Conservation (phyloP, 2,888 invertebrate genomes). For the Dorcus parallelipipedus region DNA sequence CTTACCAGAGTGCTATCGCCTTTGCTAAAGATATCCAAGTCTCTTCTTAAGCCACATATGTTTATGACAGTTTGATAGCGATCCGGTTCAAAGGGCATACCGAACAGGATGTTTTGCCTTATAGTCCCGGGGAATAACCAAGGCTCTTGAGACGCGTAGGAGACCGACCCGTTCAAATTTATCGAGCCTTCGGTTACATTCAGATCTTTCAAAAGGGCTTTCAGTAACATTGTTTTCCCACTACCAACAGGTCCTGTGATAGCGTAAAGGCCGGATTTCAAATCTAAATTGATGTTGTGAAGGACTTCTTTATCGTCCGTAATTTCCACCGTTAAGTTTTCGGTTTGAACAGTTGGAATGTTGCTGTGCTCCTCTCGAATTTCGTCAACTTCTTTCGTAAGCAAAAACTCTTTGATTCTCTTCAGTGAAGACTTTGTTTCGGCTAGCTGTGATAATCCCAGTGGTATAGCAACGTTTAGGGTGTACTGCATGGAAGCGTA, state of each 20-base stretch:
- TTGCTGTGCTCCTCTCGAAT: not conserved
- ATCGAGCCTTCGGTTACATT: constrained; percentile 60
- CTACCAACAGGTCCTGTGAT: constrained; percentile 29
- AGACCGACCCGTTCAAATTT: constrained; percentile 57
- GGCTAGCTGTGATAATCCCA: constrained; percentile 74
- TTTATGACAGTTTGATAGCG: constrained; percentile 57
- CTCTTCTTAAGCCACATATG: constrained; percentile 60
- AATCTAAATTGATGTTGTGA: constrained; percentile 9
- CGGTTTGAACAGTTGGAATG: not conserved
- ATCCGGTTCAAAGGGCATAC: constrained; percentile 54
- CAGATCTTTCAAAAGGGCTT: constrained; percentile 64
- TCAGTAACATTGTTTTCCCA: constrained; percentile 56
- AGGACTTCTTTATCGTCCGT: constrained; percentile 7
- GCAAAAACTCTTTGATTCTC: constrained; percentile 49
- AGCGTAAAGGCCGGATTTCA: constrained; percentile 10
- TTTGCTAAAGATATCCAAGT: constrained; percentile 67
- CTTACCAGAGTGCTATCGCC: constrained; percentile 74
- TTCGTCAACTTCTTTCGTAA: constrained; percentile 9
- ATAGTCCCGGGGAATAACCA: constrained; percentile 59
- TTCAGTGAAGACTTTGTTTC: constrained; percentile 73
- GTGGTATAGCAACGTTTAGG: constrained; percentile 86
- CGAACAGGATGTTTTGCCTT: constrained; percentile 74
- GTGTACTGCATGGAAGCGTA: constrained; percentile 81
- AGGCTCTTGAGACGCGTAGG: constrained; percentile 59
- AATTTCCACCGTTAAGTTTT: constrained; percentile 5